Evolutionary conservation across 2,797 vertebrate genomes (phyloP), one percentile per base, ranked within the genome.

Genomic region (Florisuga fusca): DNA sequence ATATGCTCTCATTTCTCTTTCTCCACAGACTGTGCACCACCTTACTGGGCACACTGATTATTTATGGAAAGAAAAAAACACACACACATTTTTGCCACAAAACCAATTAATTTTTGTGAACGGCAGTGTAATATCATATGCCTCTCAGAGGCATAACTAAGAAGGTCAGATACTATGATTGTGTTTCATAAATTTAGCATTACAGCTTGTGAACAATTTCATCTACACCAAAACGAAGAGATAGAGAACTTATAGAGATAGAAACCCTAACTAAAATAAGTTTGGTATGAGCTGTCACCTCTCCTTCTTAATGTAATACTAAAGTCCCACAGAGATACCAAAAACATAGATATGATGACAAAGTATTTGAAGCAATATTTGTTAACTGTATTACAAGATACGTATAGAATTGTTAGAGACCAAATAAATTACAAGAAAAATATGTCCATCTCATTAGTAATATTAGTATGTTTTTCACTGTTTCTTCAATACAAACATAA

Each of bases 51-150:
- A 50, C 29, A 20, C 51, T 46, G 25, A 36, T 76, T 84, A 87
- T 29, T 22, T 22, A 61, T 17, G 23, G 33, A 59, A 63, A 73
- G 9, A 51, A 79, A 89, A 94, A 59, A 7, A 36, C 2, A 33
- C 2, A 50, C 2, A 11, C 0, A 0, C 15, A 11, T 46, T 48
- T 64, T 26, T 5, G 38, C 5, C 23, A n/a, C 46, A 75, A 75
- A 94, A 58, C 23, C 54, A 89, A 63, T 84, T 82, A 81, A 14
- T 57, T 68, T 94, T 93, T 92, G 11, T 90, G 50, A 94, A 53
- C 54, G 15, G 36, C 69, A 33, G 33, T 26, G 21, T 50, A 74
- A 69, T 61, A 73, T 22, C 1, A 54, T 20, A 68, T 10, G 1
- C 7, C 25, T 89, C 87, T 89, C 34, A 75, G 25, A 16, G 25